phyloP scores from a whole-genome alignment of 2,797 vertebrate genomes.

The Hippoglossus hippoglossus region DNA sequence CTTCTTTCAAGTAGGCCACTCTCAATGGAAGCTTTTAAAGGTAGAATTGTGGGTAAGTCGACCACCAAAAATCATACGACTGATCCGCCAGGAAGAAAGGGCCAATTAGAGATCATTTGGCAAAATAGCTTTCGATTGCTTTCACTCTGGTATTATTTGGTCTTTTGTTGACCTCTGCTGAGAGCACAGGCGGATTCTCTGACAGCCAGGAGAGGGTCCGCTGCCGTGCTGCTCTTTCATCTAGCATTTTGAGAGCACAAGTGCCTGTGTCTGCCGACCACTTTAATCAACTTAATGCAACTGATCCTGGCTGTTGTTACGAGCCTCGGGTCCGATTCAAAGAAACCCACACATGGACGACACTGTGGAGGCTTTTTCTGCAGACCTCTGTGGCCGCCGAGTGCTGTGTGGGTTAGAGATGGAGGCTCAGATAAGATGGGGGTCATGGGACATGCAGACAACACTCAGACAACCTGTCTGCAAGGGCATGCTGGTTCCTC shows the following conservation, averaged over 20 bases:
- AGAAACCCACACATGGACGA: slow-evolving; percentile 89
- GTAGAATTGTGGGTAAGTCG: slow-evolving; percentile 84
- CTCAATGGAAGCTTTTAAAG: slow-evolving; percentile 88
- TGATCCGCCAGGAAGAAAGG: slow-evolving; percentile 93
- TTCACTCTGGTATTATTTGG: slow-evolving; percentile 89
- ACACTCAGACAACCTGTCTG: slow-evolving; percentile 83
- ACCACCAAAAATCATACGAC: slow-evolving; percentile 84
- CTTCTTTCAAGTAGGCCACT: slow-evolving; percentile 82
- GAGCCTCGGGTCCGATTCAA: slow-evolving; percentile 89
- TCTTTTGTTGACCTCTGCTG: slow-evolving; percentile 94
- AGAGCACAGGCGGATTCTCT: slow-evolving; percentile 87
- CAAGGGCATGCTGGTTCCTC: slow-evolving; percentile 81
- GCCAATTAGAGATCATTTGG: slow-evolving; percentile 98
- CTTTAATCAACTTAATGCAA: slow-evolving; percentile 99
- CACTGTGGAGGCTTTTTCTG: slow-evolving; percentile 85
- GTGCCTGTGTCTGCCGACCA: slow-evolving; percentile 85
- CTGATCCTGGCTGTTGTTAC: slow-evolving; percentile 83
- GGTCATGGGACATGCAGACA: slow-evolving; percentile 80
- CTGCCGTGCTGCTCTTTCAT: slow-evolving; percentile 91
- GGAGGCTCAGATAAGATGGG: slow-evolving; percentile 66
- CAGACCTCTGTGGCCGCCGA: slow-evolving; percentile 80
- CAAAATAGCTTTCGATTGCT: slow-evolving; percentile 94
- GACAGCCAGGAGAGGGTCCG: slow-evolving; percentile 82
- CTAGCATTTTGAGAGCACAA: slow-evolving; percentile 91
- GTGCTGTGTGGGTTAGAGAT: slow-evolving; percentile 68